phyloP scores from a whole-genome alignment of 2,888 invertebrate species.

The Heterodera filipjevi region DNA sequence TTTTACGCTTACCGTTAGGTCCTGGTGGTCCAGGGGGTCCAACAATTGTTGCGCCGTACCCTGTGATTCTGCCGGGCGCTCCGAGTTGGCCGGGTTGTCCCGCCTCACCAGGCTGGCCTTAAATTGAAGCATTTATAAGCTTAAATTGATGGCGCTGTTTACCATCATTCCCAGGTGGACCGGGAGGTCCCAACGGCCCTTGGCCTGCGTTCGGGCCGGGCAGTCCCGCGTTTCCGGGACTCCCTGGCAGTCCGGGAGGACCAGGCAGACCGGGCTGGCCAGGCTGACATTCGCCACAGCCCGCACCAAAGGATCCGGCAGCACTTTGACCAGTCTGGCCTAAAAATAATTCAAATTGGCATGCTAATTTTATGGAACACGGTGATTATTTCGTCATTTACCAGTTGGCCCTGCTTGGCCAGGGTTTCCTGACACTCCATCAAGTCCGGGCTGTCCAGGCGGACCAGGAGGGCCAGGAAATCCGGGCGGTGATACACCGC shows the following conservation, averaged over 20 bases:
- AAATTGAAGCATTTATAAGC: neutral
- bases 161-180: neutral
- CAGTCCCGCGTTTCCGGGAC: neutral
- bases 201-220: constrained; percentile 2
- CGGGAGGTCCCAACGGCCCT: neutral
- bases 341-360: neutral
- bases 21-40: neutral
- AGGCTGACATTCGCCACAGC: neutral
- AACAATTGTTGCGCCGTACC: neutral
- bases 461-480: neutral
- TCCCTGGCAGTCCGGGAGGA: neutral
- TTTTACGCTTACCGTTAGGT: neutral
- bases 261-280: neutral
- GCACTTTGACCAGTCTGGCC: neutral
- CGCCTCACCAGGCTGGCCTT: neutral
- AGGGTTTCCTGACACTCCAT: neutral
- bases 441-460: neutral
- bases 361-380: neutral
- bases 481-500: neutral
- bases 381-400: neutral
- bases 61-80: neutral
- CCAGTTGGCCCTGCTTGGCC: neutral
- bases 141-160: neutral
- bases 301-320: neutral
- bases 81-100: neutral